Conservation (phyloP, 2,888 invertebrate species). For the Nycteola revayana region DNA sequence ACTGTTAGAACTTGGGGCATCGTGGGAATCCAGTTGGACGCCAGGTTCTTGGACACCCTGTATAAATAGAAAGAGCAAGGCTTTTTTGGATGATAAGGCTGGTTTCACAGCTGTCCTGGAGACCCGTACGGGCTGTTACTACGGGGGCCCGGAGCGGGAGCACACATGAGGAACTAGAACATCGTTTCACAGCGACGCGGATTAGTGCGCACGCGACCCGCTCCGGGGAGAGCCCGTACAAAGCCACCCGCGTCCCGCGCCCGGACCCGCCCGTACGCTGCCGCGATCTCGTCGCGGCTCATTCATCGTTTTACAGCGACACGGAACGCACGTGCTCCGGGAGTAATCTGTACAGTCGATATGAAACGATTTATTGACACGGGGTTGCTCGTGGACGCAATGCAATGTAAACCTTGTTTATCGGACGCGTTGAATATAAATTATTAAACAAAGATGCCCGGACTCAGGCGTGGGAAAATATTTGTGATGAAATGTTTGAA, state of each 20-base stretch:
- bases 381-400: no score
- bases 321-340: not conserved
- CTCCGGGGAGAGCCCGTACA: slow-evolving; percentile 1
- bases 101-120: slow-evolving; percentile 1
- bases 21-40: no score
- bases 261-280: slow-evolving; percentile 1
- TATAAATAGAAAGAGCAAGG: no score
- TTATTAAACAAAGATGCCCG: no score
- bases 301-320: not conserved
- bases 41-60: no score
- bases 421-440: no score
- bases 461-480: no score
- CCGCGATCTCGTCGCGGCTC: not conserved
- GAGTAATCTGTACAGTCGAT: not conserved
- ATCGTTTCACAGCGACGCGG: not conserved
- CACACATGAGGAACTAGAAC: slow-evolving; percentile 1
- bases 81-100: no score
- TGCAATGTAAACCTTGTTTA: no score
- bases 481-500: no score
- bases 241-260: slow-evolving; percentile 1
- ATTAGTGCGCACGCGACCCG: slow-evolving; percentile 1
- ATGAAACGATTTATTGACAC: not conserved
- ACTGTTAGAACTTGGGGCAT: no score
- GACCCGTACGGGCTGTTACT: slow-evolving; percentile 1
- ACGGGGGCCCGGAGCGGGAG: slow-evolving; percentile 1